These are phyloP conservation scores for Thysanoteuthis rhombus DNA, from an alignment of 2,888 invertebrate genomes.

Conservation along the genomic window DNA sequence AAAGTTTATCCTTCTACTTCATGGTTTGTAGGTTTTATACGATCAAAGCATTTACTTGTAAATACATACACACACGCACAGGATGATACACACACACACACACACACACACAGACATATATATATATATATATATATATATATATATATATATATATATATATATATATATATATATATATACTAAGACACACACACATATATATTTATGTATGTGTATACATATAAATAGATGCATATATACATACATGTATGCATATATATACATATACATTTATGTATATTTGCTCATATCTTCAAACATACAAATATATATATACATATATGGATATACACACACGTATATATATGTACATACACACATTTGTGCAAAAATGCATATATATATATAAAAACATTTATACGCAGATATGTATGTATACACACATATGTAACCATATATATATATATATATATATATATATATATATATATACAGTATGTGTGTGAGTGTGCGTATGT, in stretches of 20 bases:
- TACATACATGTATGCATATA: background rate
- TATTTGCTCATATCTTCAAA: too few species aligned
- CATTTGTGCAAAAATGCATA: too few species aligned
- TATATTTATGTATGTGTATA: background rate
- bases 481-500: too few species aligned
- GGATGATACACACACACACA: background rate
- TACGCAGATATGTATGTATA: background rate
- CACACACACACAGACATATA: background rate
- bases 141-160: background rate
- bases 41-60: too few species aligned
- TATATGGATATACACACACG: too few species aligned
- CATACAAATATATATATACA: too few species aligned
- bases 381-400: background rate
- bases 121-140: background rate
- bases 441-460: background rate
- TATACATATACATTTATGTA: too few species aligned
- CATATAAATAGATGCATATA: background rate
- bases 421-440: background rate
- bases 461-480: too few species aligned
- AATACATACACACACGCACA: too few species aligned
- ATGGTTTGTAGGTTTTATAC: too few species aligned
- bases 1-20: too few species aligned
- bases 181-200: too few species aligned
- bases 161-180: background rate
- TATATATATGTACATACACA: background rate